Percentiles rank a stretch among this genome's conserved stretches.
Evolutionary conservation across 2,888 invertebrate species (phyloP).

Genomic region (Leucoptera coffeella): DNA sequence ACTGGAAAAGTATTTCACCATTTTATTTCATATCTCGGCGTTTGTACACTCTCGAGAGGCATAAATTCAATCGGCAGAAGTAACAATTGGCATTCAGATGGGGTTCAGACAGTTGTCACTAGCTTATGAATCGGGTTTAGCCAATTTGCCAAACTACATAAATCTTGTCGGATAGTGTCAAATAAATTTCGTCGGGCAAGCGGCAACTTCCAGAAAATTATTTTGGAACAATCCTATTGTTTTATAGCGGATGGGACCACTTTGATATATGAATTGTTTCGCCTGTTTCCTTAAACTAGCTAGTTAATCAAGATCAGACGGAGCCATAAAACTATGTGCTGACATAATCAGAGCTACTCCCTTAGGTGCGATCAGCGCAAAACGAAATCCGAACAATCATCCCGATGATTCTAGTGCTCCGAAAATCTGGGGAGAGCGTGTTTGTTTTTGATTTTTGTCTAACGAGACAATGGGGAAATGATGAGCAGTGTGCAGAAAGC

Average conservation of each 20-base stretch:
- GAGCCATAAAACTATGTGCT: conserved; percentile 2
- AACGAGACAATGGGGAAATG: conserved; percentile 55
- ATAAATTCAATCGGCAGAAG: conserved; percentile 5
- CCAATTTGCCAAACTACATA: conserved; percentile 9
- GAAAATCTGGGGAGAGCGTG: conserved; percentile 39
- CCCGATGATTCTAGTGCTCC: conserved; percentile 36
- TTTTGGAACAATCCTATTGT: no score
- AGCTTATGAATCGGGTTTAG: conserved; percentile 15
- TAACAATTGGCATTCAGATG: conserved; percentile 11
- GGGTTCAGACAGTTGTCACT: conserved; percentile 11
- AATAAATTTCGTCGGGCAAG: no score
- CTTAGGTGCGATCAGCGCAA: conserved; percentile 27
- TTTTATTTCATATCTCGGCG: no score
- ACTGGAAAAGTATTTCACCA: no score
- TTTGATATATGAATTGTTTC: no score
- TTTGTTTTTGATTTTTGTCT: conserved; percentile 54
- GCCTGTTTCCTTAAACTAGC: no score
- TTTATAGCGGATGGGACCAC: no score
- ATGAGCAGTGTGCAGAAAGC: conserved; percentile 40
- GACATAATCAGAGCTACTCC: conserved; percentile 10
- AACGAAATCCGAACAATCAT: conserved; percentile 28
- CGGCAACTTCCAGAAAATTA: no score
- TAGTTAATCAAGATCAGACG: no score
- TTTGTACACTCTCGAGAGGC: conserved; percentile 1
- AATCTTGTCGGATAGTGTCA: conserved; percentile 8